Base-by-base conservation (phyloP, 2,797 vertebrate genomes). In the Myotis planiceps region DNA sequence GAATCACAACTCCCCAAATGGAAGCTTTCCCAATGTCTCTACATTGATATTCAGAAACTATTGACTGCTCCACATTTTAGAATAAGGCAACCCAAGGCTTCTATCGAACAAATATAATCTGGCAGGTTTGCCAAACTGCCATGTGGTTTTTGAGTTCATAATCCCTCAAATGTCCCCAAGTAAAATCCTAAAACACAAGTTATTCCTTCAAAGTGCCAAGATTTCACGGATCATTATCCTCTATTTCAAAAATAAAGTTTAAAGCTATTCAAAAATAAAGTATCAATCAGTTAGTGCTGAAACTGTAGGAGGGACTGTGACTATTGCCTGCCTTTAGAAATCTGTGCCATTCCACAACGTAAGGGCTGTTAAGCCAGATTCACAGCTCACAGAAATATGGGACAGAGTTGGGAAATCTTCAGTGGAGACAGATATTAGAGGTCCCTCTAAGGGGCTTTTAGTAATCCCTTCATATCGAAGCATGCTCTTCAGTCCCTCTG, bases 211-310 rank as follows among this genome's bases (percentile, higher is more conserved):
- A 39, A 58, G 75, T 88, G 78, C 65, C 90, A 93, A 87, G 86
- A 83, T 83, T 83, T 78, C 85, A 63, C n/a, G 18, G 65, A 90
- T 69, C 65, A 34, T 72, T 75, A 55, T 42, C 16, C 21, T 87
- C 60, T 78, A 25, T 60, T 94, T 92, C 27, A 68, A 96, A 89
- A 92, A 87, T 74, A 82, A 94, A 58, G 29, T 58, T 66, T 86
- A 58, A 78, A 82, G 65, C 15, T 47, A 72, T 87, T 82, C 5
- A 10, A 55, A 89, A 94, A 81, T 53, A 32, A 79, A 74, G 3
- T 12, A 49, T 71, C 81, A 42, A 68, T 72, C 32, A 58, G 42
- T 71, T n/a, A 32, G 5, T 29, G 65, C 34, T 60, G 25, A 60
- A 53, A 58, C 25, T 34, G 29, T 37, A 76, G 51, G 13, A 91